A percentile compares a stretch with the other conserved stretches of the same genome.
Evolutionary conservation across 1,140 invertebrate genomes (phyloP).

Genomic region (Aphidius gifuensis): DNA sequence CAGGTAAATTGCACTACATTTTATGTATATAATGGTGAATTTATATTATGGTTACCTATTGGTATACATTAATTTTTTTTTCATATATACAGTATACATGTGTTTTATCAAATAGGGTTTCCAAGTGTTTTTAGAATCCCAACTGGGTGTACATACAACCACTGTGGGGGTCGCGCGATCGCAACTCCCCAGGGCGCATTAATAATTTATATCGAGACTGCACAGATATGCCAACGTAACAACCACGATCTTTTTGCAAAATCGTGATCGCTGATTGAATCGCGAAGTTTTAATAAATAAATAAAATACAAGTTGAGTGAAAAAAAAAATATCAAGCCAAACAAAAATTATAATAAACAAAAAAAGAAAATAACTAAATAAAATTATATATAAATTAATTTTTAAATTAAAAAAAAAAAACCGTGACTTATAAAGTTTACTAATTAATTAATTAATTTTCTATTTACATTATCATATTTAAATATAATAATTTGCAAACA

Average conservation of each 20-base stretch:
- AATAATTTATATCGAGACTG: conserved; percentile 38
- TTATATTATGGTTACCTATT: too few relatives aligned
- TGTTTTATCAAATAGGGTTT: background rate
- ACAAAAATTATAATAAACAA: background rate
- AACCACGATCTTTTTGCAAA: conserved; percentile 37
- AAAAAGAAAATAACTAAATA: background rate
- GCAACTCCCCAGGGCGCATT: conserved; percentile 32
- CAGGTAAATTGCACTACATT: conserved; percentile 4
- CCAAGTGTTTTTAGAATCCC: background rate
- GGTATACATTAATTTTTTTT: too few relatives aligned
- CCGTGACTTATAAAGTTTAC: too few relatives aligned
- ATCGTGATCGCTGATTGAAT: conserved; percentile 40
- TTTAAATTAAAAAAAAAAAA: too few relatives aligned
- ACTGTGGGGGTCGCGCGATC: conserved; percentile 26
- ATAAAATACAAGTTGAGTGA: background rate
- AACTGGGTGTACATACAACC: conserved; percentile 1
- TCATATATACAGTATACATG: background rate
- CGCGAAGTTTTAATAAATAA: conserved; percentile 7
- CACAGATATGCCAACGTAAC: conserved; percentile 34
- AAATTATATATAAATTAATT: background rate
- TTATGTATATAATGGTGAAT: too few relatives aligned
- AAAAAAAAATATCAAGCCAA: too few relatives aligned
- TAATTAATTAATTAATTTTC: too few relatives aligned
- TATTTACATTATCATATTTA: too few relatives aligned
- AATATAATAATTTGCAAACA: too few relatives aligned